Percentiles rank a stretch among this genome's conserved stretches.
These are phyloP conservation scores for Rhynchopsitta pachyrhyncha DNA, from an alignment of 2,113 vertebrate species.

Conservation along the genomic window DNA sequence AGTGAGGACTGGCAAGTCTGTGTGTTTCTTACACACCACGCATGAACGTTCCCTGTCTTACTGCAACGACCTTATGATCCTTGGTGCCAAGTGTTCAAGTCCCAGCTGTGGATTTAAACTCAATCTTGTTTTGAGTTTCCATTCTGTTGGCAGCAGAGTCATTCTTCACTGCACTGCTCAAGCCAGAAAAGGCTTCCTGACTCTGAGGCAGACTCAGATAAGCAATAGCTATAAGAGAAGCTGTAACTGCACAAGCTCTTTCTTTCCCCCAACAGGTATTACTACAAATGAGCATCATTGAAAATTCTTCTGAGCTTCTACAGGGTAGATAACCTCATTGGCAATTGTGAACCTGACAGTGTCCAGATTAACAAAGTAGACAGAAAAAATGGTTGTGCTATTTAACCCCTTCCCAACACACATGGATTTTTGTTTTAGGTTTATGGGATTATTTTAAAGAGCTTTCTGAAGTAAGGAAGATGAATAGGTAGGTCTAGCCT, in stretches of 20 bases:
- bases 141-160: conserved; percentile 53
- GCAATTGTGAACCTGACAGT: conserved; percentile 27
- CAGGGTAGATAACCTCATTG: conserved; percentile 41
- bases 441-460: neutral
- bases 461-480: neutral
- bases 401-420: conserved; percentile 24
- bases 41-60: conserved; percentile 56
- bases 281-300: conserved; percentile 17
- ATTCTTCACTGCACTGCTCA: conserved; percentile 71
- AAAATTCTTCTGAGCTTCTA: conserved; percentile 63
- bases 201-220: conserved; percentile 43
- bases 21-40: conserved; percentile 28
- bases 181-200: conserved; percentile 42
- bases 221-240: conserved; percentile 61
- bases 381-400: neutral
- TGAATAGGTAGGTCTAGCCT: neutral
- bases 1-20: neutral
- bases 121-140: conserved; percentile 72
- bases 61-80: conserved; percentile 60
- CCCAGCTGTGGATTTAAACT: conserved; percentile 74
- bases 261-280: conserved; percentile 50
- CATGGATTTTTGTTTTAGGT: neutral
- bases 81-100: conserved; percentile 64
- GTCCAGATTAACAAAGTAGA: conserved; percentile 38
- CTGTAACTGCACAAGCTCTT: conserved; percentile 66